Evolutionary conservation across 2,797 vertebrate species (phyloP), one percentile per base, ranked within the genome.

Genomic region (Champsocephalus gunnari): DNA sequence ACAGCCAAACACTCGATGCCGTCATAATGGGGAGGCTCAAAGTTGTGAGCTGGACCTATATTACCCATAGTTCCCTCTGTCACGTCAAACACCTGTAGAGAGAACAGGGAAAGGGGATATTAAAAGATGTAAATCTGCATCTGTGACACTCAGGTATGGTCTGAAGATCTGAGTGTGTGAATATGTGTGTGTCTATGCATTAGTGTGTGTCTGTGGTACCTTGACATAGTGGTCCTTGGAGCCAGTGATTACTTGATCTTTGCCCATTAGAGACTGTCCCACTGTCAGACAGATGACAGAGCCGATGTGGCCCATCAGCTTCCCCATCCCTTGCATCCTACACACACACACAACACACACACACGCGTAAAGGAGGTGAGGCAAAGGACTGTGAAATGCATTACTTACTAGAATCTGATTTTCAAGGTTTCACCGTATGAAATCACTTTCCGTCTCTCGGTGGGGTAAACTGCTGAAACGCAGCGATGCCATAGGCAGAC

Each of bases 141-240:
- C 3, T 44, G 53, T 68, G 59, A 38, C 9, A 57, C 7, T 28
- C 0, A 0, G 8, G 16, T 38, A 5, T 14, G 10, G 12, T 66
- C 21, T 65, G 7, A 17, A 11, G 2, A 2, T 2, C 2, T 48
- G n/a, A 65, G 10, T 34, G 54, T 70, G 50, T 44, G 57, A 41
- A 50, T 64, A 34, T 43, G 56, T 60, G 12, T 55, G 17, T 50
- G 21, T 62, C 34, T 32, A 4, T 60, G 55, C 61, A 10, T 59
- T 28, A 28, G 49, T 11, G 12, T 55, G n/a, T 50, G 21, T 62
- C 34, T 32, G 19, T 50, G 19, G 2, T 81, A 99, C 98, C 97
- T 99, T 99, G 75, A 99, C 96, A 0, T 99, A 99, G 90, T 99
- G 98, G 88, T 99, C 98, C 88, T 99, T 99, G 78, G 98, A 99